A percentile compares a stretch with the other conserved stretches of the same genome.
These are phyloP conservation scores for Cheirogaleus medius DNA, from an alignment of 2,113 vertebrate species.

Conservation along the genomic window DNA sequence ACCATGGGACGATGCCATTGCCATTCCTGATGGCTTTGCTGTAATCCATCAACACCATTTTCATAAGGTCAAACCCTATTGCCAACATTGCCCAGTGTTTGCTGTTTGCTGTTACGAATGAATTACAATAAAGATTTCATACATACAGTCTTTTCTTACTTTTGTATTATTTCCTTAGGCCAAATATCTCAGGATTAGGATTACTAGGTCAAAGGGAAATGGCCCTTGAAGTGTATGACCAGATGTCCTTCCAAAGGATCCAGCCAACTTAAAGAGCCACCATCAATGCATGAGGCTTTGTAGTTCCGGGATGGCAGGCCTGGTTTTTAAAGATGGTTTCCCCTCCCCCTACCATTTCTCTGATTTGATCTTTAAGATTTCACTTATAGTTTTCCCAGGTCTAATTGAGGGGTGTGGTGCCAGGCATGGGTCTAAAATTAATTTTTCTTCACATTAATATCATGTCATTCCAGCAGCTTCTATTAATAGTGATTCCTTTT, in stretches of 20 bases:
- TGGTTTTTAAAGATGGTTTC: neutral
- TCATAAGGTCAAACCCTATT: neutral
- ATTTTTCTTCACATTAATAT: neutral
- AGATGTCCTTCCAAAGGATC: neutral
- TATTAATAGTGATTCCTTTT: neutral
- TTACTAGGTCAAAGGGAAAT: neutral
- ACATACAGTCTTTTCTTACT: neutral
- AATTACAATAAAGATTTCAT: neutral
- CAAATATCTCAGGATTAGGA: neutral
- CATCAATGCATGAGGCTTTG: neutral
- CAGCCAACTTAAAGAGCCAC: neutral
- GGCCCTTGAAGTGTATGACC: neutral
- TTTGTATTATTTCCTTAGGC: neutral
- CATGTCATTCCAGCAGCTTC: neutral
- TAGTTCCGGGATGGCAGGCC: neutral
- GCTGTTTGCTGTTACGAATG: neutral
- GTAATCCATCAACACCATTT: neutral
- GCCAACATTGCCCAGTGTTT: neutral
- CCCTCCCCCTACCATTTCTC: neutral
- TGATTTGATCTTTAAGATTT: conserved; percentile 13
- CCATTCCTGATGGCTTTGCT: neutral
- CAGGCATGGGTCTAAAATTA: neutral
- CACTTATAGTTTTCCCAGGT: neutral
- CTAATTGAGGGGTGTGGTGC: neutral
- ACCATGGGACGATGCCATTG: neutral